Percentiles rank a stretch among this genome's conserved stretches.
Conservation (phyloP, 2,797 vertebrate genomes). For the Nasua narica region DNA sequence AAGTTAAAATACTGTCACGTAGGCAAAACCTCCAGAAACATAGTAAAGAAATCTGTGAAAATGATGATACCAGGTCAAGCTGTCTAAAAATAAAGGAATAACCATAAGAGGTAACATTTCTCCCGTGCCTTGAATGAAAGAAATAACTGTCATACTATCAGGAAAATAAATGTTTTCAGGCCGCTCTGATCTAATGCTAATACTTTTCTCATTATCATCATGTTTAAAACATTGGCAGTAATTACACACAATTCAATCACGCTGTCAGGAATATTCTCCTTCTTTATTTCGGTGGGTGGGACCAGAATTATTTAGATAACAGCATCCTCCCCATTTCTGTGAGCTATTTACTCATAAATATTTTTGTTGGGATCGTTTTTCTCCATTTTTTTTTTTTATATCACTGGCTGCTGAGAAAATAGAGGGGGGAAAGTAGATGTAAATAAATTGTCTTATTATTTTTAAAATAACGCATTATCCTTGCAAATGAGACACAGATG, state of each 20-base stretch:
- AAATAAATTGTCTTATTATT: constrained; percentile 59
- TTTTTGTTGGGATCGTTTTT: constrained; percentile 68
- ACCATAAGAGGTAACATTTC: not conserved
- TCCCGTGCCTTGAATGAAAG: constrained; percentile 6
- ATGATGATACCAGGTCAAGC: constrained; percentile 52
- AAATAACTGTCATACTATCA: not conserved
- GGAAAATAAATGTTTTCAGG: constrained; percentile 50
- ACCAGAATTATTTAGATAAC: constrained; percentile 44
- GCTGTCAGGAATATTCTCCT: constrained; percentile 40
- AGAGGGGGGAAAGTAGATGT: constrained; percentile 16
- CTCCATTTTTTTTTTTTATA: constrained; percentile 47
- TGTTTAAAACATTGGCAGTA: constrained; percentile 66
- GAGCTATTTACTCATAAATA: constrained; percentile 75
- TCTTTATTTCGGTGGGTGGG: constrained; percentile 53
- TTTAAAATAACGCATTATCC: constrained; percentile 40
- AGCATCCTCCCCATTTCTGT: constrained; percentile 39
- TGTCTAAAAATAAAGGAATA: not conserved
- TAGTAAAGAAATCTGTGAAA: not conserved
- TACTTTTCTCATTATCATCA: constrained; percentile 65
- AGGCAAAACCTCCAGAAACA: not conserved
- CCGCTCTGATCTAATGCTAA: constrained; percentile 54
- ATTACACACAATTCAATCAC: constrained; percentile 55
- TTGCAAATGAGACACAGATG: constrained; percentile 50
- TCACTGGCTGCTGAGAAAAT: constrained; percentile 58
- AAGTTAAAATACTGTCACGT: not conserved